A percentile compares a stretch with the other conserved stretches of the same genome.
phyloP scores from a whole-genome alignment of 2,797 vertebrate species.

The Enteromius afrohamiltoni region DNA sequence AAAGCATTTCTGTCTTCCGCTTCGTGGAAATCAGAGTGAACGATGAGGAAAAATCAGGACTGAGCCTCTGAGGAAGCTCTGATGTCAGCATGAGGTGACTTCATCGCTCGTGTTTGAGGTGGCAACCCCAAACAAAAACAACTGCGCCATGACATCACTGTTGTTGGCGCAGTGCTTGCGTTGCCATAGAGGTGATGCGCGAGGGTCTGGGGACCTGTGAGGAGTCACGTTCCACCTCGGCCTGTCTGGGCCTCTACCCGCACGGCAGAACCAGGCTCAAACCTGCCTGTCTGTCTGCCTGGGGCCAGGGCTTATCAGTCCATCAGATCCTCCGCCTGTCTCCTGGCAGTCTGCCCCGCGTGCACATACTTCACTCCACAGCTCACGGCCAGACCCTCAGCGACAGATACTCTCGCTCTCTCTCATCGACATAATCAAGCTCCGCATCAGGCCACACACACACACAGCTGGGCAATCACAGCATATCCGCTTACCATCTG shows the following conservation, averaged over 20 bases:
- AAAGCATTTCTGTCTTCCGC: too few species aligned
- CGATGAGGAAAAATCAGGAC: too few species aligned
- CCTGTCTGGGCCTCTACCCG: constrained; percentile 59
- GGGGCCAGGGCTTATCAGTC: constrained; percentile 41
- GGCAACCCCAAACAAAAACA: constrained; percentile 19
- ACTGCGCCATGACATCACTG: constrained; percentile 26
- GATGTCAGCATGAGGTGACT: constrained; percentile 10
- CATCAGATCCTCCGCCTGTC: constrained; percentile 40
- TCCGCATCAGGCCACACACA: constrained; percentile 51
- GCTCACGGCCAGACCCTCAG: neutral
- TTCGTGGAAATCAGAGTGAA: too few species aligned
- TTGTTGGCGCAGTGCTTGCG: constrained; percentile 1
- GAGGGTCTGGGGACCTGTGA: neutral
- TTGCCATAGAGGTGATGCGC: neutral
- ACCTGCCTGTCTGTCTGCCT: constrained; percentile 67
- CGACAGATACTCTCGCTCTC: too few species aligned
- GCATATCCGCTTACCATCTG: constrained; percentile 73
- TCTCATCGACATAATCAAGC: constrained; percentile 12
- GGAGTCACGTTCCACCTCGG: constrained; percentile 22
- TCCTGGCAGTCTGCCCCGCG: constrained; percentile 40
- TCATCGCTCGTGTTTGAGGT: neutral
- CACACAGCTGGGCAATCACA: constrained; percentile 72
- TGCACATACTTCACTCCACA: neutral
- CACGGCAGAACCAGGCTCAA: constrained; percentile 74
- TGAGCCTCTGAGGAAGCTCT: neutral